Evolutionary conservation across 2,113 vertebrate genomes (phyloP), one percentile per base, ranked within the genome.

Genomic region (Recurvirostra avosetta): DNA sequence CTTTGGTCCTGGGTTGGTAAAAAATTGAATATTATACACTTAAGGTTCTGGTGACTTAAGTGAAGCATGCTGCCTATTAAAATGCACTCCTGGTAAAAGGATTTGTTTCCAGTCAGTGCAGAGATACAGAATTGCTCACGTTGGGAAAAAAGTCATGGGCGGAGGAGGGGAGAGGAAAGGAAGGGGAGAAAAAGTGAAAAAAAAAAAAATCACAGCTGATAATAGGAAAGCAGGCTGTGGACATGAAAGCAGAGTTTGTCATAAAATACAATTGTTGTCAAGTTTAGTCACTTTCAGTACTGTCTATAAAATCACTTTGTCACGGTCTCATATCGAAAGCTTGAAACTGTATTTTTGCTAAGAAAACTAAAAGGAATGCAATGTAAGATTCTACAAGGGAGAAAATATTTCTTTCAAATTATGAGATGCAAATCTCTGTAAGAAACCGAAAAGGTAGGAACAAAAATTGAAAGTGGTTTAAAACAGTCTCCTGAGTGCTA

Each of bases 241-340:
- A 98, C 97, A 97, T 98, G 93, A 98, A 98, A 98, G 98, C 97
- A 90, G 78, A 96, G 80, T 93, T 96, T 98, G 98, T 97, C 98
- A 98, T 96, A 97, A 98, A 98, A 97, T 59, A 97, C 98, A 98
- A 98, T 97, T 97, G 96, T 98, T 97, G 98, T 97, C 97, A 98
- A 97, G 92, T 98, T 98, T 94, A 98, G 97, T 97, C 97, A 97
- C 95, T 98, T 96, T 96, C 97, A 97, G 96, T 93, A 96, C 67
- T 77, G 91, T 86, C 97, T 98, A 94, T 92, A 97, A 98, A 98
- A 98, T 97, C 97, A 98, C 88, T 98, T 98, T 93, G 97, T 98
- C 97, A 98, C 90, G 92, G 97, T 97, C 96, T 96, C 62, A 45
- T 45, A 94, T 23, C 6, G 78, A 96, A 97, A 97, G 95, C 94